Percentiles rank a stretch among this genome's conserved stretches.
These are phyloP conservation scores for Ptycholaimellus sp. DNA, from an alignment of 2,888 invertebrate genomes.

Conservation along the genomic window DNA sequence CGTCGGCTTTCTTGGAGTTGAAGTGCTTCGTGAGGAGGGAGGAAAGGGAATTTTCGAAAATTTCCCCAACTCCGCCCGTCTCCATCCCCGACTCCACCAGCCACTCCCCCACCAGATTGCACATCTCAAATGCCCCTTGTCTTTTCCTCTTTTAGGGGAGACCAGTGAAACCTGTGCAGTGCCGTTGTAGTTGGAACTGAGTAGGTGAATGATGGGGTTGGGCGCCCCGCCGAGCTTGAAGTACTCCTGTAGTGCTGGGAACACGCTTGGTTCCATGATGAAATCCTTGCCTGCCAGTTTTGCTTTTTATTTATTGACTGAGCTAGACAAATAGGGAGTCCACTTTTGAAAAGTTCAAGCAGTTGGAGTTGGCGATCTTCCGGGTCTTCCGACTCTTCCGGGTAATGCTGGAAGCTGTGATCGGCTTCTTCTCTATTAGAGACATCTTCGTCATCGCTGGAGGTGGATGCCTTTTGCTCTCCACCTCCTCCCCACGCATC, in stretches of 20 bases:
- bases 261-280: conserved; percentile 93
- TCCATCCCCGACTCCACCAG: conserved; percentile 3
- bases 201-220: conserved; percentile 73
- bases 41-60: conserved; percentile 9
- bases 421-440: no score
- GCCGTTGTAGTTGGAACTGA: conserved; percentile 73
- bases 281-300: conserved; percentile 47
- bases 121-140: conserved; percentile 6
- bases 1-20: conserved; percentile 88
- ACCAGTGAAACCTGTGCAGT: conserved; percentile 84
- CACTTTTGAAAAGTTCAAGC: no score
- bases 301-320: no score
- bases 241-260: conserved; percentile 63
- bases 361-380: no score
- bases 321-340: no score
- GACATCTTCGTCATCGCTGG: no score
- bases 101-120: conserved; percentile 9
- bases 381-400: no score
- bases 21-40: conserved; percentile 10
- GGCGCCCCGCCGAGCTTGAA: conserved; percentile 84
- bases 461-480: no score
- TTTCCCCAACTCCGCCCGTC: background rate
- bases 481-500: no score
- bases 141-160: no score
- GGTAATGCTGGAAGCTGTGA: no score